Evolutionary conservation across 2,888 invertebrate species (phyloP).

Genomic region (Gryllus longicercus): DNA sequence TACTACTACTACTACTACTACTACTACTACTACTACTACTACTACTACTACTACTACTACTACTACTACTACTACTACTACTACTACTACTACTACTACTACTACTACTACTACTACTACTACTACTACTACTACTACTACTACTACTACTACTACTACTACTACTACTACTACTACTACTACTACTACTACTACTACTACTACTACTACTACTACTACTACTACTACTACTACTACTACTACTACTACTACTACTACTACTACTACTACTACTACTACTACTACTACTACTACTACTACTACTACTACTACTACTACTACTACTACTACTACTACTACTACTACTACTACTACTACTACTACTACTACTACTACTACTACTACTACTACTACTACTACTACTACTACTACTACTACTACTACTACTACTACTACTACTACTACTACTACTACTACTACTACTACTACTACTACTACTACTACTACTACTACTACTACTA

Average conservation of each 20-base stretch:
- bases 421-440: conserved; percentile 17
- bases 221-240: conserved; percentile 17
- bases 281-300: conserved; percentile 17
- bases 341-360: conserved; percentile 17
- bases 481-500: conserved; percentile 17
- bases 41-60: conserved; percentile 17
- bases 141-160: conserved; percentile 17
- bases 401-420: conserved; percentile 17
- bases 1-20: conserved; percentile 17
- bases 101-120: conserved; percentile 17
- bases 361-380: conserved; percentile 17
- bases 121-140: conserved; percentile 17
- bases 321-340: conserved; percentile 17
- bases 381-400: conserved; percentile 17
- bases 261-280: conserved; percentile 17
- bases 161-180: conserved; percentile 17
- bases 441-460: conserved; percentile 17
- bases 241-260: conserved; percentile 17
- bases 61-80: conserved; percentile 17
- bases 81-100: conserved; percentile 17
- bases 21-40: conserved; percentile 17
- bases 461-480: conserved; percentile 17
- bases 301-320: conserved; percentile 17
- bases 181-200: conserved; percentile 17
- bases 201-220: conserved; percentile 17